Percentiles rank a stretch among this genome's conserved stretches.
These are phyloP conservation scores for Australoheros facetus DNA, from an alignment of 2,797 vertebrate species.

Conservation along the genomic window DNA sequence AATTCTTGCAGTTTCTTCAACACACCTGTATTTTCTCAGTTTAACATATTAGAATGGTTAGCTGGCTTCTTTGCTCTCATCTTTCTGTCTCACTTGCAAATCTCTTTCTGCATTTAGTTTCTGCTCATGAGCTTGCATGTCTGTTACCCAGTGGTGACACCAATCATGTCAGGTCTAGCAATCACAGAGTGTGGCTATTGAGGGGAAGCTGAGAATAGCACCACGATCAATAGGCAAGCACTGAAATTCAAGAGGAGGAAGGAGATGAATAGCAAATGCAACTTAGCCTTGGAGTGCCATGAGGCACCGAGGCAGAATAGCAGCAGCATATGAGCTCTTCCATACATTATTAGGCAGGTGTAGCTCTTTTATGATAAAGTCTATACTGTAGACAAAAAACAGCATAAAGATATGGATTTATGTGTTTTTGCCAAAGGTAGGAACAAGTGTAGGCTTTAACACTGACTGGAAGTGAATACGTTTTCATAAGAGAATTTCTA, in stretches of 20 bases:
- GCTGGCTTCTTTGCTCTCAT: not conserved
- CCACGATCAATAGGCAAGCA: conserved; percentile 27
- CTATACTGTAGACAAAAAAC: not conserved
- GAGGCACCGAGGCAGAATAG: not conserved
- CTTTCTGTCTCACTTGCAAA: not conserved
- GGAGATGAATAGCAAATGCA: conserved; percentile 40
- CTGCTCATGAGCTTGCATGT: not conserved
- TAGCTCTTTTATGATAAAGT: conserved; percentile 13
- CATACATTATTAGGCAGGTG: conserved; percentile 27
- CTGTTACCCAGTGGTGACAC: conserved; percentile 8
- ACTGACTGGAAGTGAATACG: conserved; percentile 33
- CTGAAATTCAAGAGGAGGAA: conserved; percentile 31
- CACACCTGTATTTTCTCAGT: not conserved
- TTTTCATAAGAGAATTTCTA: conserved; percentile 19
- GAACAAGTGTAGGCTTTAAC: conserved; percentile 47
- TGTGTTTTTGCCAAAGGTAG: conserved; percentile 46
- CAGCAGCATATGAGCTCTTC: not conserved
- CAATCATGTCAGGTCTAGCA: not conserved
- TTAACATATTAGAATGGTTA: not conserved
- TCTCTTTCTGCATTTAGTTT: not conserved
- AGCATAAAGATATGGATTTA: conserved; percentile 13
- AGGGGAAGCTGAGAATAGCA: conserved; percentile 39
- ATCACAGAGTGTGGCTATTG: conserved; percentile 13
- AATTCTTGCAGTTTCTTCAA: conserved; percentile 17
- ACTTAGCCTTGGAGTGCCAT: not conserved